Evolutionary conservation across 1,140 invertebrate genomes (phyloP).

Genomic region (Aphaenogaster rudis): DNA sequence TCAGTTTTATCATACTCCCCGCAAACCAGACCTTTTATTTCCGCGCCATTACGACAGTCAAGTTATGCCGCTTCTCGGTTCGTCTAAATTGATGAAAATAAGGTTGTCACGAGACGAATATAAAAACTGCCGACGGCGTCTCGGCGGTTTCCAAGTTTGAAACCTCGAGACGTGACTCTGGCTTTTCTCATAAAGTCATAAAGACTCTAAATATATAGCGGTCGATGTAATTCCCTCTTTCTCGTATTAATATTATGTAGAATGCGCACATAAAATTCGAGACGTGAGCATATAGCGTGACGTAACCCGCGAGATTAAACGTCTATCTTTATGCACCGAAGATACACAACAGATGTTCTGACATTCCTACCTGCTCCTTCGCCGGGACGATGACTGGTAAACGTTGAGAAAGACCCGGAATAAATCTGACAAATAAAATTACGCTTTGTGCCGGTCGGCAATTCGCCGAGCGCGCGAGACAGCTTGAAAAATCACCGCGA

Average conservation of each 20-base stretch:
- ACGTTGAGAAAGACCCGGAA: slow-evolving; percentile 40
- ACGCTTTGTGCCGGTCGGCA: slow-evolving; percentile 22
- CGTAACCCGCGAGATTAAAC: slow-evolving; percentile 18
- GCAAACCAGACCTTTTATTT: slow-evolving; percentile 48
- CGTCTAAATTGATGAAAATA: slow-evolving; percentile 48
- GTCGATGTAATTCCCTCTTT: slow-evolving; percentile 2
- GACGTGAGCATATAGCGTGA: background rate
- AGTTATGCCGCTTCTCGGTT: slow-evolving; percentile 39
- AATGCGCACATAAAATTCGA: slow-evolving; percentile 28
- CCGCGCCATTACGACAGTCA: slow-evolving; percentile 47
- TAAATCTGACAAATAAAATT: slow-evolving; percentile 59
- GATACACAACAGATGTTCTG: slow-evolving; percentile 21
- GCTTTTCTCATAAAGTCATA: background rate
- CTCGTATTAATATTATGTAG: background rate
- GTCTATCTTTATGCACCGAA: slow-evolving; percentile 7
- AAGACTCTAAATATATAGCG: slow-evolving; percentile 22
- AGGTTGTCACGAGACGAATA: slow-evolving; percentile 10
- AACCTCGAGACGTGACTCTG: background rate
- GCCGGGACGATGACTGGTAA: slow-evolving; percentile 25
- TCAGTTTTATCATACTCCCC: slow-evolving; percentile 24
- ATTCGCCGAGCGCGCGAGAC: slow-evolving; percentile 30
- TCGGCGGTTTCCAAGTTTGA: background rate
- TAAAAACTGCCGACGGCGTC: background rate
- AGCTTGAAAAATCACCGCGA: slow-evolving; percentile 49
- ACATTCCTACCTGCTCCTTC: background rate